phyloP scores from a whole-genome alignment of 2,888 invertebrate species.

The Hemithea aestivaria region DNA sequence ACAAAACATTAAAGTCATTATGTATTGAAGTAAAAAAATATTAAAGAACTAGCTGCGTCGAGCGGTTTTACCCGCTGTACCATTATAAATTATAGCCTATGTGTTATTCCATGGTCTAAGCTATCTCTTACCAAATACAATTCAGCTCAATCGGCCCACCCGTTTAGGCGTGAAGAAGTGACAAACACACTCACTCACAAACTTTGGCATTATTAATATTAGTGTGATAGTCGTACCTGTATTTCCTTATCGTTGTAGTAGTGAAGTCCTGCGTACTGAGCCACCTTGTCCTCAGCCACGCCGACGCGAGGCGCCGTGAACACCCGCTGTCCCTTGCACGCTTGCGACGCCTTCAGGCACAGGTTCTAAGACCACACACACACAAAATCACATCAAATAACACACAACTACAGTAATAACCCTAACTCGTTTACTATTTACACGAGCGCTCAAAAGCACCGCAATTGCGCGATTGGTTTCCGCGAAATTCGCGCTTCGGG shows the following conservation, averaged over 20 bases:
- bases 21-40: too few relatives aligned
- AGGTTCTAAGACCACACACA: conserved; percentile 89
- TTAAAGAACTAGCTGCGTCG: too few relatives aligned
- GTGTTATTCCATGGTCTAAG: too few relatives aligned
- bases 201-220: too few relatives aligned
- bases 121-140: too few relatives aligned
- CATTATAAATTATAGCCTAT: too few relatives aligned
- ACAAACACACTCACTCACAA: too few relatives aligned
- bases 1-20: too few relatives aligned
- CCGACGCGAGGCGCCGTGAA: conserved; percentile 92
- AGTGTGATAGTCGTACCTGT: too few relatives aligned
- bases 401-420: conserved; percentile 43
- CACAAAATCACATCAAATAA: conserved; percentile 45
- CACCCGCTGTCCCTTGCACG: conserved; percentile 89
- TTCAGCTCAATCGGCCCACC: too few relatives aligned
- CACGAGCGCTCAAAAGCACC: conserved; percentile 40
- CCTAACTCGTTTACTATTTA: conserved; percentile 42
- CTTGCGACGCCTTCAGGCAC: conserved; percentile 91
- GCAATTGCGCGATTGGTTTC: conserved; percentile 42
- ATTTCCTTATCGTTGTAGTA: conserved; percentile 96
- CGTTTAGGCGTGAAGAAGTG: too few relatives aligned
- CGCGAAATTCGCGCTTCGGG: conserved; percentile 33
- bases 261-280: conserved; percentile 93
- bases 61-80: too few relatives aligned
- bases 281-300: conserved; percentile 93